Percentiles rank a stretch among this genome's conserved stretches.
phyloP scores from a whole-genome alignment of 2,888 invertebrate species.

The Euzetes globulus region DNA sequence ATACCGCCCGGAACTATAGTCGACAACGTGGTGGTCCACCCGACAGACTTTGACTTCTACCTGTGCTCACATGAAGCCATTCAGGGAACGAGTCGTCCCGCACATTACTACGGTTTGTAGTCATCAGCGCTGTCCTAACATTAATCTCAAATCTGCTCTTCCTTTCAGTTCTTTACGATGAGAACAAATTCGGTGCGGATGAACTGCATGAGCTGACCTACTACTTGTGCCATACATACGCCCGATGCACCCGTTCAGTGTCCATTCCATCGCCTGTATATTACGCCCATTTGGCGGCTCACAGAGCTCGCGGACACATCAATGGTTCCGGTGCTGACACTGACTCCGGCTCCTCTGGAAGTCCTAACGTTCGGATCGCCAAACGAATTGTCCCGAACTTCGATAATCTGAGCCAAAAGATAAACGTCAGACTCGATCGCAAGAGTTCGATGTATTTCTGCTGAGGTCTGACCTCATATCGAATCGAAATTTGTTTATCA shows the following conservation, averaged over 20 bases:
- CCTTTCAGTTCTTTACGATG: conserved; percentile 42
- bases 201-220: conserved; percentile 41
- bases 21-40: conserved; percentile 75
- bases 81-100: conserved; percentile 46
- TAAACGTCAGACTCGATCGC: background rate
- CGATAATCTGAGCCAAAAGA: conserved; percentile 10
- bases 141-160: too few species aligned
- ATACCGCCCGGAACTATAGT: conserved; percentile 81
- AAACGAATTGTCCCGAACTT: conserved; percentile 17
- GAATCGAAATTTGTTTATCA: too few species aligned
- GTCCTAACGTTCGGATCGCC: background rate
- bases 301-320: conserved; percentile 38
- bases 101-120: conserved; percentile 39
- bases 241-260: conserved; percentile 44
- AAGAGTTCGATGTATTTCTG: conserved; percentile 20
- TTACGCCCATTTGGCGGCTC: conserved; percentile 43
- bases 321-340: background rate
- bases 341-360: background rate
- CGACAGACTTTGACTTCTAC: conserved; percentile 79
- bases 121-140: background rate
- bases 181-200: conserved; percentile 40
- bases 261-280: conserved; percentile 45
- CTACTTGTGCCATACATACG: conserved; percentile 44
- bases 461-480: background rate
- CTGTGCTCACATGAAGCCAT: conserved; percentile 60